phyloP scores from a whole-genome alignment of 2,797 vertebrate species.

The Malurus leucopterus region DNA sequence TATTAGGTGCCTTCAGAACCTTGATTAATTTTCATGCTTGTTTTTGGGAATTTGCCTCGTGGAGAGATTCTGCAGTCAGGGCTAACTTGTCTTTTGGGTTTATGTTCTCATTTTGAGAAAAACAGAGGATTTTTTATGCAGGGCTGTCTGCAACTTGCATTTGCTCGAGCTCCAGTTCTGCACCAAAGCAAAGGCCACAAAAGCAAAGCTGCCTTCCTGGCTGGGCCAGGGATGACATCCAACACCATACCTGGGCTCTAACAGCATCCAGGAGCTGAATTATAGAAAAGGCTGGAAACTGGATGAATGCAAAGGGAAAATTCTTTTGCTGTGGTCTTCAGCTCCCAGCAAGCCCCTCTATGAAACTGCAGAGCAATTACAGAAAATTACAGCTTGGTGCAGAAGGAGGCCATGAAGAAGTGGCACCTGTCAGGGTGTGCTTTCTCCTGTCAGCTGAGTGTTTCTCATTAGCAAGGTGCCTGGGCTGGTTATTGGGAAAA shows the following conservation, averaged over 20 bases:
- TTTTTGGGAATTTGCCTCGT: not conserved
- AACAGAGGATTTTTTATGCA: not conserved
- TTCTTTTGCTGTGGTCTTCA: not conserved
- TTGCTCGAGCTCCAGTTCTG: not conserved
- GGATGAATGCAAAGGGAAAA: not conserved
- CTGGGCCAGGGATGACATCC: not conserved
- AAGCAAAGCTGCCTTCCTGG: not conserved
- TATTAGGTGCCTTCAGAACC: slow-evolving; percentile 32
- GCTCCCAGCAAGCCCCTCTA: not conserved
- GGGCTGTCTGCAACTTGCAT: not conserved
- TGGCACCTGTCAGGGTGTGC: not conserved
- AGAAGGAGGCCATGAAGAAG: not conserved
- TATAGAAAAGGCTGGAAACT: not conserved
- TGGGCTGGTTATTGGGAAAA: not conserved
- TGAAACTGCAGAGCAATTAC: not conserved
- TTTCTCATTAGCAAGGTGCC: not conserved
- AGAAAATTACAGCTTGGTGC: not conserved
- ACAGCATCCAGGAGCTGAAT: not conserved
- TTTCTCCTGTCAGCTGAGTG: not conserved
- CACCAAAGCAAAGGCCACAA: not conserved
- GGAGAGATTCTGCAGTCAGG: not conserved
- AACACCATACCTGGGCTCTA: not conserved
- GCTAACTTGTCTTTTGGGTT: slow-evolving; percentile 5
- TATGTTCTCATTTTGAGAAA: not conserved
- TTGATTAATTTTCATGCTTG: slow-evolving; percentile 34